Evolutionary conservation across 2,113 vertebrate species (phyloP).

Genomic region (Emydocephalus ijimae): DNA sequence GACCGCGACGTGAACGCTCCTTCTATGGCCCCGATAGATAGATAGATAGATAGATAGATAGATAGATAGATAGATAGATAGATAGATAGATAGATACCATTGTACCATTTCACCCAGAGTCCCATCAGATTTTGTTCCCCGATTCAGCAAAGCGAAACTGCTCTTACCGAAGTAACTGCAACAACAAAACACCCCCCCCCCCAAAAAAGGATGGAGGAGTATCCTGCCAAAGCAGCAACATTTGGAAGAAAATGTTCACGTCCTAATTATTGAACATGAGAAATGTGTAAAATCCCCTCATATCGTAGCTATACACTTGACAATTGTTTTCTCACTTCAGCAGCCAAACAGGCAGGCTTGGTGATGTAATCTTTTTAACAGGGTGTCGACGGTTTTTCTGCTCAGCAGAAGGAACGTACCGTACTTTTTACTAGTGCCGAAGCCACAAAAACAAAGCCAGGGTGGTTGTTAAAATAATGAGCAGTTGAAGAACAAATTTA

Average conservation of each 20-base stretch:
- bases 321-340: constrained; percentile 39
- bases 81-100: not conserved
- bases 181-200: not conserved
- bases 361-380: constrained; percentile 43
- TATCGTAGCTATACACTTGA: constrained; percentile 34
- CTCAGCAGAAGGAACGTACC: constrained; percentile 41
- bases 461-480: constrained; percentile 47
- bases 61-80: no score
- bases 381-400: constrained; percentile 38
- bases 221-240: constrained; percentile 24
- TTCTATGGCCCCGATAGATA: no score
- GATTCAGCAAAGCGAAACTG: not conserved
- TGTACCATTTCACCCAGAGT: not conserved
- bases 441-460: constrained; percentile 39
- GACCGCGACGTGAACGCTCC: no score
- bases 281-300: constrained; percentile 36
- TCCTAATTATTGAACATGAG: constrained; percentile 53
- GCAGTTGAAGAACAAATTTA: constrained; percentile 48
- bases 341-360: constrained; percentile 35
- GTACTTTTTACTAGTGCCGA: constrained; percentile 29
- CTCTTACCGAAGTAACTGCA: constrained; percentile 23
- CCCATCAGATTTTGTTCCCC: not conserved
- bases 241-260: constrained; percentile 48
- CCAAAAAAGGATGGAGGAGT: not conserved
- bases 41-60: no score